Conservation (phyloP, 2,797 vertebrate genomes). For the Apogon talboti region DNA sequence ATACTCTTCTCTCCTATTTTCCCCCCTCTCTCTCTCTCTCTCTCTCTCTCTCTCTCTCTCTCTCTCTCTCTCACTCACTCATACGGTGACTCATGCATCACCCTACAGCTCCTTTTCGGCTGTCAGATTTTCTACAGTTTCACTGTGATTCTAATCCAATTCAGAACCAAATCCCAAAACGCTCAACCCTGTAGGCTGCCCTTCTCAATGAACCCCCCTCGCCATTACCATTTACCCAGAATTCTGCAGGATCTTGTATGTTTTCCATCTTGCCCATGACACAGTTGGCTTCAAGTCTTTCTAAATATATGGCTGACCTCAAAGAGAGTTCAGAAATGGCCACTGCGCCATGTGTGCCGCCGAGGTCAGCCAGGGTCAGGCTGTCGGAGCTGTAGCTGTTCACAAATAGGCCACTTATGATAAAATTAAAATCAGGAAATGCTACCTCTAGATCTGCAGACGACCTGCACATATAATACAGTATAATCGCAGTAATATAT, state of each 20-base stretch:
- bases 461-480: too few species aligned
- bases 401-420: slow-evolving; percentile 15
- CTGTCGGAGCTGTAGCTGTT: slow-evolving; percentile 3
- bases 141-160: slow-evolving; percentile 72
- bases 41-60: slow-evolving; percentile 24
- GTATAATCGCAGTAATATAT: neutral
- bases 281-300: slow-evolving; percentile 38
- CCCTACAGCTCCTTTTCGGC: slow-evolving; percentile 63
- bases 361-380: slow-evolving; percentile 38
- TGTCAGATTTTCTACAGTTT: slow-evolving; percentile 71
- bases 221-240: slow-evolving; percentile 61
- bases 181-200: slow-evolving; percentile 62
- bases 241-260: slow-evolving; percentile 46
- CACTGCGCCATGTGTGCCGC: slow-evolving; percentile 24
- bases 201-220: slow-evolving; percentile 61
- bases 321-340: slow-evolving; percentile 26
- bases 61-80: slow-evolving; percentile 34
- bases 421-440: slow-evolving; percentile 1
- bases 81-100: slow-evolving; percentile 66
- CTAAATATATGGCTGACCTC: slow-evolving; percentile 53
- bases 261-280: slow-evolving; percentile 48
- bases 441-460: neutral
- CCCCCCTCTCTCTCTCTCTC: slow-evolving; percentile 29
- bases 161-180: slow-evolving; percentile 74
- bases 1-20: slow-evolving; percentile 29